A percentile compares a stretch with the other conserved stretches of the same genome.
Evolutionary conservation across 2,113 vertebrate genomes (phyloP).

Genomic region (Oryzias javanicus): DNA sequence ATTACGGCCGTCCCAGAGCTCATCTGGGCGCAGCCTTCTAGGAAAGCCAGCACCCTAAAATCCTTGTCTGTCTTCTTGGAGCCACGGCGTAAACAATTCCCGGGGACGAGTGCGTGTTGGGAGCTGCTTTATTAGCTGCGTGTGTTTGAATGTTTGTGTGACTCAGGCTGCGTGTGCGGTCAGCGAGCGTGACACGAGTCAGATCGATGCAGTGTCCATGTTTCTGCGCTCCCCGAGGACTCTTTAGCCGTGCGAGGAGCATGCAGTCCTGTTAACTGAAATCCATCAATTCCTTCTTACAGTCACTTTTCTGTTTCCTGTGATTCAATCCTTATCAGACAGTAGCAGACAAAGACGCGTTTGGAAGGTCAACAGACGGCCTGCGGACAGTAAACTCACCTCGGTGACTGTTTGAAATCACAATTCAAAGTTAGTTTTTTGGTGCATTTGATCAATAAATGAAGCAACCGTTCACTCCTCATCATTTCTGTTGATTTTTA

Average conservation of each 20-base stretch:
- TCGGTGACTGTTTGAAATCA: too few species aligned
- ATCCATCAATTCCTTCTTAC: conserved; percentile 22
- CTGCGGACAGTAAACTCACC: too few species aligned
- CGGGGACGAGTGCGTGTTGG: too few species aligned
- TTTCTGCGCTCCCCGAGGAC: conserved; percentile 22
- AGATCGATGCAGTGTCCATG: conserved; percentile 37
- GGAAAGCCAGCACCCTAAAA: conserved; percentile 52
- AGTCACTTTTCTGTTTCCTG: not conserved
- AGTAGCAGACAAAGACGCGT: too few species aligned
- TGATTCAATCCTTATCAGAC: too few species aligned
- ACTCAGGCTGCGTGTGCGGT: not conserved
- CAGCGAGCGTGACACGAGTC: conserved; percentile 6
- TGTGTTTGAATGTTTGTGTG: conserved; percentile 15
- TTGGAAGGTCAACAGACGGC: too few species aligned
- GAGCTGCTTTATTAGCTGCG: not conserved
- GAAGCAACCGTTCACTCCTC: too few species aligned
- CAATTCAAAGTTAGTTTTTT: too few species aligned
- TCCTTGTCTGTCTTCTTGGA: conserved; percentile 47
- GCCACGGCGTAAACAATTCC: conserved; percentile 3
- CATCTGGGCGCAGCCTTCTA: conserved; percentile 30
- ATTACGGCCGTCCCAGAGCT: conserved; percentile 32
- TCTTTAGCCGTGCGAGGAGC: conserved; percentile 29
- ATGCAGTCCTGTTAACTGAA: conserved; percentile 12
- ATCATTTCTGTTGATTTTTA: too few species aligned
- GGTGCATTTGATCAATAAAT: too few species aligned